Evolutionary conservation across 2,888 invertebrate species (phyloP), one percentile per base, ranked within the genome.

Genomic region (Sthenelais limicola): DNA sequence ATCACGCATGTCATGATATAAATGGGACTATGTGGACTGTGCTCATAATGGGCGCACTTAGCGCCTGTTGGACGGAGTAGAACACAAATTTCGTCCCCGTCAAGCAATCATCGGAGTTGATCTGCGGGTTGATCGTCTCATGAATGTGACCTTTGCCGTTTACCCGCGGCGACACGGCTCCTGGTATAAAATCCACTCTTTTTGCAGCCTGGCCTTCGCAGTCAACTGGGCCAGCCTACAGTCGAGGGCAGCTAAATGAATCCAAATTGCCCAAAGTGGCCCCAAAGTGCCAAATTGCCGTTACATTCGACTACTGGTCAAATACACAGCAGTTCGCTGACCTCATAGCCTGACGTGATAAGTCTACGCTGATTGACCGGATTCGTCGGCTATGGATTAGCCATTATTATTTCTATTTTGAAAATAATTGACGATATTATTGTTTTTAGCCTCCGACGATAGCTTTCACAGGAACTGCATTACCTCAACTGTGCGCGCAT

Each of bases 361-460:
- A 48, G 48, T 47, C 24, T 43, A 48, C 48, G 47, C 24, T 30
- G 47, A 48, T 48, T 67, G 47, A 48, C 67, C 67, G 67, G 67
- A 67, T 47, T 67, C 48, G 26, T n/a, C 28, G n/a, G 67, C 67
- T 48, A n/a, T 15, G 32, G 47, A 67, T 67, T 67, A 67, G 67
- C 47, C 48, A 67, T 48, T 48, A 67, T 67, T 67, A 67, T 48
- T 48, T 30, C 67, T 67, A 67, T 67, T 67, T 67, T 67, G 28
- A 67, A 67, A 47, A 67, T 67, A 67, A 67, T 67, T 67, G 67
- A 47, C 43, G 67, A 67, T 67, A 67, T 67, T 67, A 67, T 67
- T 67, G 67, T 67, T 67, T 67, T 67, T 67, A 38, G 62, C 38
- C 62, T 35, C 62, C 21, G 21, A 15, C 62, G 62, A 62, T 62